Conservation (phyloP, 2,113 vertebrate species). For the Echinops telfairi region DNA sequence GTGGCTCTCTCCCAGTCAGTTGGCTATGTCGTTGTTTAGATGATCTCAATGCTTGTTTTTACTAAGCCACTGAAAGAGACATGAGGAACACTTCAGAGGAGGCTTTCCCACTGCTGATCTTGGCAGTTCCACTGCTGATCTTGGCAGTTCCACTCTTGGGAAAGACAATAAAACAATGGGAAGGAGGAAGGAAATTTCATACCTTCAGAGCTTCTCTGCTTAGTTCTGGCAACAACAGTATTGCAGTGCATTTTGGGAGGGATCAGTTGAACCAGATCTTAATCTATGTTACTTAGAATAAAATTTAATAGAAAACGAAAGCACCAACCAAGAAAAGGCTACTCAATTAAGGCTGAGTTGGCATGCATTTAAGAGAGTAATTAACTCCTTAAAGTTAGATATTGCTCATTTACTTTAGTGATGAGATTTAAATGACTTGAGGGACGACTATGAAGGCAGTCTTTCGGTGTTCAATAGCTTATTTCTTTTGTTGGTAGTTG, state of each 20-base stretch:
- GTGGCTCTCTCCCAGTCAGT: too few relatives aligned
- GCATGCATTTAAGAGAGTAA: not conserved
- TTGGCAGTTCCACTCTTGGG: conserved; percentile 73
- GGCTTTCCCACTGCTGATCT: conserved; percentile 65
- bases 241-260: not conserved
- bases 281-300: conserved; percentile 43
- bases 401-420: not conserved
- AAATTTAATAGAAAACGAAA: conserved; percentile 55
- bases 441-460: not conserved
- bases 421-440: not conserved
- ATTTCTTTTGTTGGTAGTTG: not conserved
- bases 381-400: not conserved
- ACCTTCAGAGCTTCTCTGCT: conserved; percentile 55
- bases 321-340: not conserved
- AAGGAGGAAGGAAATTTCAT: conserved; percentile 64
- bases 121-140: conserved; percentile 75
- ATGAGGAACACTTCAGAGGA: conserved; percentile 69
- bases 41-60: conserved; percentile 45
- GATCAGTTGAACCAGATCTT: conserved; percentile 14
- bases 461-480: not conserved
- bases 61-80: conserved; percentile 46
- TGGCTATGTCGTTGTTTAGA: too few relatives aligned
- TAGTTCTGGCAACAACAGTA: conserved; percentile 52
- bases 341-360: not conserved
- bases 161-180: conserved; percentile 77